Conservation (phyloP, 2,113 vertebrate species). For the Sialia sialis region DNA sequence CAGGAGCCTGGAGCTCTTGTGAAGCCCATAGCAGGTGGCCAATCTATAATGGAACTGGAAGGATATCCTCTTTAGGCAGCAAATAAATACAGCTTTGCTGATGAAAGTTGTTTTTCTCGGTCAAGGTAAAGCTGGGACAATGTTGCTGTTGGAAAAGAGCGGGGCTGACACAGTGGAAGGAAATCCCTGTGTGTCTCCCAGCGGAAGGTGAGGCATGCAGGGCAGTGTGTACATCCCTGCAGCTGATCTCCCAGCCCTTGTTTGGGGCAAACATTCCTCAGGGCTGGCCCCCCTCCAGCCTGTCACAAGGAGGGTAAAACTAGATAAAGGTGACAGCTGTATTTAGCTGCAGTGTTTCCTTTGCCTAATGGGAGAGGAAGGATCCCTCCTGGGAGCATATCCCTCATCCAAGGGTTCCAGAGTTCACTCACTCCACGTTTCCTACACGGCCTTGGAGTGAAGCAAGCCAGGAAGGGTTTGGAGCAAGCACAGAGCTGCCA, state of each 20-base stretch:
- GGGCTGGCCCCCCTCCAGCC: conserved; percentile 26
- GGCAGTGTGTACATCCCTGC: conserved; percentile 10
- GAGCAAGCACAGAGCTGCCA: background rate
- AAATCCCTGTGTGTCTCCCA: conserved; percentile 42
- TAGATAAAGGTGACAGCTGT: background rate
- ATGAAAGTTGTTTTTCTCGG: conserved; percentile 41
- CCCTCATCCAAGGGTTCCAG: background rate
- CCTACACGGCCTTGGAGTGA: background rate
- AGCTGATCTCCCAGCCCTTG: conserved; percentile 22
- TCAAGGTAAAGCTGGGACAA: conserved; percentile 42
- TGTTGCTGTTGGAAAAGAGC: background rate
- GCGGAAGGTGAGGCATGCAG: conserved; percentile 26
- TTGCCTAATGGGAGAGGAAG: background rate
- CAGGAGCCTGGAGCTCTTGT: background rate
- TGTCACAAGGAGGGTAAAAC: background rate
- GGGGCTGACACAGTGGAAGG: conserved; percentile 47
- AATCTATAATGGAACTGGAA: conserved; percentile 34
- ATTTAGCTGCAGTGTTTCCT: conserved; percentile 29
- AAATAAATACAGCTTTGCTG: conserved; percentile 39
- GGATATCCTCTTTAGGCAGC: conserved; percentile 61
- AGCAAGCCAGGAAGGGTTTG: background rate
- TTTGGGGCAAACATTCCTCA: background rate
- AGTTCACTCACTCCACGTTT: background rate
- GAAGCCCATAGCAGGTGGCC: conserved; percentile 20
- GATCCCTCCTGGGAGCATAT: background rate